Percentiles rank a stretch among this genome's conserved stretches.
phyloP scores from a whole-genome alignment of 1,140 invertebrate species.

The Pectinophora gossypiella region DNA sequence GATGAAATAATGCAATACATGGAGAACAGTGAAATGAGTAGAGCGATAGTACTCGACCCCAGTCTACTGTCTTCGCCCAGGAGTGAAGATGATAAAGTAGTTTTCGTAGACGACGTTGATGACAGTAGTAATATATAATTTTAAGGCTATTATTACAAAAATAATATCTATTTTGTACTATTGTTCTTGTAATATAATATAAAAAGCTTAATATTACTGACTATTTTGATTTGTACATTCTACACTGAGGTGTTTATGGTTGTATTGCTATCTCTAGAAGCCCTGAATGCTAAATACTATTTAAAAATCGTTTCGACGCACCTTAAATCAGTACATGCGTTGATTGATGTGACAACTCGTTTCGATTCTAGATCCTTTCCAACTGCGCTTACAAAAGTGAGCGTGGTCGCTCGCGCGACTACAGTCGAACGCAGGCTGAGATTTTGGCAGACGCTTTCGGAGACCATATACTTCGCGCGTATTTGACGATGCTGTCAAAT shows the following conservation, averaged over 20 bases:
- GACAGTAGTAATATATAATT: no score
- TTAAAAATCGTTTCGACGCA: no score
- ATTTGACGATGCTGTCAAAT: conserved; percentile 33
- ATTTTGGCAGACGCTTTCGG: not conserved
- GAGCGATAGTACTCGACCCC: conserved; percentile 28
- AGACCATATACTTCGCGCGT: no score
- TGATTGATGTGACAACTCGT: conserved; percentile 49
- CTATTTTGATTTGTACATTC: no score
- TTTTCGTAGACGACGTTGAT: conserved; percentile 48
- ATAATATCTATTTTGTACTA: no score
- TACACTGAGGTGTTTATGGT: no score
- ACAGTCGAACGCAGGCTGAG: conserved; percentile 35
- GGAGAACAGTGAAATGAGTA: conserved; percentile 28
- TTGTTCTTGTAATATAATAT: no score
- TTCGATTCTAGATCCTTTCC: conserved; percentile 62
- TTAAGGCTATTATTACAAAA: no score
- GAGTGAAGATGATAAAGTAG: conserved; percentile 49
- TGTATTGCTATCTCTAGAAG: no score
- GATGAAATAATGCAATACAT: conserved; percentile 64
- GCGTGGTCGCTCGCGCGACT: conserved; percentile 25
- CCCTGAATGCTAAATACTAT: no score
- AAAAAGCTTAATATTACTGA: no score
- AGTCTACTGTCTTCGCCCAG: conserved; percentile 45
- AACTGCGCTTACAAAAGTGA: conserved; percentile 64
- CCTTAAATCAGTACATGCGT: no score